Conservation (phyloP, 2,797 vertebrate genomes). For the Scolopax rusticola region DNA sequence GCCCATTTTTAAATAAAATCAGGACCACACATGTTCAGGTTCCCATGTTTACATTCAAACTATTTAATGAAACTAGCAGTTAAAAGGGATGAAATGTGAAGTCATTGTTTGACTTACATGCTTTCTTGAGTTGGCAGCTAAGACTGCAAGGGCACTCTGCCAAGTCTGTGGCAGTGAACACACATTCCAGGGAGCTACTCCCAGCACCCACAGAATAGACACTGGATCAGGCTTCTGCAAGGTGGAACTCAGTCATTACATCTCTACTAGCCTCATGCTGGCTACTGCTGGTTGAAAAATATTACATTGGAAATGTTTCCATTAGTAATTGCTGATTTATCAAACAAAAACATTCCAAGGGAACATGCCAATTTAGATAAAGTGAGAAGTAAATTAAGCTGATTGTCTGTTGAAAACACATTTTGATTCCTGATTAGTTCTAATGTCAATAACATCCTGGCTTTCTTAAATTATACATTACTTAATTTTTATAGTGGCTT, state of each 20-base stretch:
- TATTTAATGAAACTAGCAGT: neutral
- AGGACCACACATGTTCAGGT: neutral
- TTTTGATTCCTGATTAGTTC: neutral
- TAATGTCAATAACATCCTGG: neutral
- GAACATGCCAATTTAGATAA: neutral
- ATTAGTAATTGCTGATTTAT: neutral
- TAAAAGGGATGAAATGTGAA: neutral
- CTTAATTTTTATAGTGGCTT: neutral
- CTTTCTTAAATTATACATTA: neutral
- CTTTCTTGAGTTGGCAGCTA: neutral
- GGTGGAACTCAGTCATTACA: neutral
- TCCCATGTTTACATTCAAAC: neutral
- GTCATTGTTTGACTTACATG: neutral
- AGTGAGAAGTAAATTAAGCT: neutral
- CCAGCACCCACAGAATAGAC: neutral
- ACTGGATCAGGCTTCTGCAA: neutral
- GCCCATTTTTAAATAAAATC: neutral
- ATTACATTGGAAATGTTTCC: neutral
- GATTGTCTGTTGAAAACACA: neutral
- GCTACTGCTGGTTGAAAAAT: neutral
- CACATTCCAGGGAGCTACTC: neutral
- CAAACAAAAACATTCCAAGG: neutral
- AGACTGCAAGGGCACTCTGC: neutral
- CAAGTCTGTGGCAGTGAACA: neutral
- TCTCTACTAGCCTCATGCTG: neutral